These are phyloP conservation scores for Fundulus diaphanus DNA, from an alignment of 2,797 vertebrate genomes.

Conservation along the genomic window DNA sequence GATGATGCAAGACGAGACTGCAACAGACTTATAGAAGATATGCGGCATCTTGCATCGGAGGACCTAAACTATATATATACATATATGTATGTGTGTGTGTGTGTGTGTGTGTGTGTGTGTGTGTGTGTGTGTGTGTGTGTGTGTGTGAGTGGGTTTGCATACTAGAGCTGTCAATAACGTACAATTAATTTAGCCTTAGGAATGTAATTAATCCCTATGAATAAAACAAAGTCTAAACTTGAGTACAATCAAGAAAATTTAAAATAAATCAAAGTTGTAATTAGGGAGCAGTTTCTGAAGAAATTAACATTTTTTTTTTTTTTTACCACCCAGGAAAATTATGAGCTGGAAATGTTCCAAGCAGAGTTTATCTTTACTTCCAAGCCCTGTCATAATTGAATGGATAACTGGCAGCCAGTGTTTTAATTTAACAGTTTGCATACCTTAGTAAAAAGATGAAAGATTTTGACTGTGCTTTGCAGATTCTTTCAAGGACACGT, in stretches of 20 bases:
- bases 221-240: not conserved
- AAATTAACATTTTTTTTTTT: not conserved
- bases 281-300: not conserved
- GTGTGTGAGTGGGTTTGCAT: too few relatives aligned
- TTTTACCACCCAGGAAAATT: not conserved
- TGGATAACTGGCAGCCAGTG: not conserved
- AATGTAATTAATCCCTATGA: too few relatives aligned
- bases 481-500: not conserved
- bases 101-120: too few relatives aligned
- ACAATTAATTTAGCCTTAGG: too few relatives aligned
- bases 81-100: too few relatives aligned
- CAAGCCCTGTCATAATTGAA: not conserved
- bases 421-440: constrained; percentile 1
- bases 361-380: not conserved
- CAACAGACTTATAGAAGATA: too few relatives aligned
- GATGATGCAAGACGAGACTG: too few relatives aligned
- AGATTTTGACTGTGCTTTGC: not conserved
- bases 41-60: too few relatives aligned
- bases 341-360: not conserved
- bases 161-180: too few relatives aligned
- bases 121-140: too few relatives aligned
- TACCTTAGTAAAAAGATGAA: not conserved
- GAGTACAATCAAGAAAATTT: not conserved
- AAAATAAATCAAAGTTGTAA: not conserved
- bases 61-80: too few relatives aligned